phyloP scores from a whole-genome alignment of 2,888 invertebrate species.

The Protonemura montana region DNA sequence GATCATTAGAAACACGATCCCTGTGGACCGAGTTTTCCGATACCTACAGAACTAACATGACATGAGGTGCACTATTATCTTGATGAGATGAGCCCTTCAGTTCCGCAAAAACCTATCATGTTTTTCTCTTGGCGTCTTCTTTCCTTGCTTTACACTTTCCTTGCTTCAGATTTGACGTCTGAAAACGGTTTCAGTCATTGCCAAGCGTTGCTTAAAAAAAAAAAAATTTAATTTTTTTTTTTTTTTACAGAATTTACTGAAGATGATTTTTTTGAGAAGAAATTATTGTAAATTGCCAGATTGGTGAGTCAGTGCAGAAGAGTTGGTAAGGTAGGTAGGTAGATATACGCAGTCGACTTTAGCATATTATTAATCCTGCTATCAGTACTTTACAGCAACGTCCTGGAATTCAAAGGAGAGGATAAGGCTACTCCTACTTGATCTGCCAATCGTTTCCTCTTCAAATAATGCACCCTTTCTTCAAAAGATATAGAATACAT shows the following conservation, averaged over 20 bases:
- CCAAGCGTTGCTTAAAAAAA: background rate
- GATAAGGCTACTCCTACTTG: background rate
- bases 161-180: background rate
- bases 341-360: background rate
- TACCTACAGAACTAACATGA: background rate
- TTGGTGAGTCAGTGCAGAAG: slow-evolving; percentile 27
- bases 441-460: background rate
- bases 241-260: background rate
- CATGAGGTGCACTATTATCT: background rate
- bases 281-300: background rate
- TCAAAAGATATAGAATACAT: background rate
- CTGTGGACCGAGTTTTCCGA: background rate
- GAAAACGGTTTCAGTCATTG: background rate
- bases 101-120: background rate
- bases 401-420: background rate
- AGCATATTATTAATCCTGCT: slow-evolving; percentile 9
- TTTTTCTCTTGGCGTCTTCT: background rate
- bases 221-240: background rate
- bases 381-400: background rate
- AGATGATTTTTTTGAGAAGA: background rate
- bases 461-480: background rate
- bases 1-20: background rate
- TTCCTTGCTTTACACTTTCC: background rate
- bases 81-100: background rate
- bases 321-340: background rate